These are phyloP conservation scores for Cephonodes hylas DNA, from an alignment of 2,888 invertebrate species.

Conservation along the genomic window DNA sequence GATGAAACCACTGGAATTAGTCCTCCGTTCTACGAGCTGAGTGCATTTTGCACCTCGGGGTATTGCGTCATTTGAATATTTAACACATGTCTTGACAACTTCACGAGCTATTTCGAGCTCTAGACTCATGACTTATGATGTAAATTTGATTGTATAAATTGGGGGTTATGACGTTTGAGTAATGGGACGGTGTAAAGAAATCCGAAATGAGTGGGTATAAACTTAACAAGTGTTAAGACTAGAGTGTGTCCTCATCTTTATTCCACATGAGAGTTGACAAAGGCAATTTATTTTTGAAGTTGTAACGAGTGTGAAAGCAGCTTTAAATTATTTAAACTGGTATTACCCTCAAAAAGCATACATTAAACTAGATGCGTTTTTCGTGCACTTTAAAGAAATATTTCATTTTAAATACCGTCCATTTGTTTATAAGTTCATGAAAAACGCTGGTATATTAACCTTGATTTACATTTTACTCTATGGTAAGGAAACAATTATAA, in stretches of 20 bases:
- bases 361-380: too few relatives aligned
- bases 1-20: neutral
- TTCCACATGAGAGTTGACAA: neutral
- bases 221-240: neutral
- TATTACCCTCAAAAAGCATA: too few relatives aligned
- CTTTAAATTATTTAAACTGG: neutral
- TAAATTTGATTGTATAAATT: neutral
- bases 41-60: constrained; percentile 1
- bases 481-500: too few relatives aligned
- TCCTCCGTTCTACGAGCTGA: neutral
- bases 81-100: neutral
- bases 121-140: neutral
- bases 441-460: too few relatives aligned
- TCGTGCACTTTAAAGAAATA: too few relatives aligned
- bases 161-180: neutral
- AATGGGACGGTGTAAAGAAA: neutral
- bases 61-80: neutral
- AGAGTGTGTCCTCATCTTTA: neutral
- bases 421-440: too few relatives aligned
- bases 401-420: too few relatives aligned
- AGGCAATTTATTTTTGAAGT: neutral
- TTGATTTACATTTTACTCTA: too few relatives aligned
- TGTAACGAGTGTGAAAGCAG: neutral
- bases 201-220: neutral
- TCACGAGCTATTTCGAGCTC: neutral